Evolutionary conservation across 2,888 invertebrate genomes (phyloP).

Genomic region (Cremastinae sp.): DNA sequence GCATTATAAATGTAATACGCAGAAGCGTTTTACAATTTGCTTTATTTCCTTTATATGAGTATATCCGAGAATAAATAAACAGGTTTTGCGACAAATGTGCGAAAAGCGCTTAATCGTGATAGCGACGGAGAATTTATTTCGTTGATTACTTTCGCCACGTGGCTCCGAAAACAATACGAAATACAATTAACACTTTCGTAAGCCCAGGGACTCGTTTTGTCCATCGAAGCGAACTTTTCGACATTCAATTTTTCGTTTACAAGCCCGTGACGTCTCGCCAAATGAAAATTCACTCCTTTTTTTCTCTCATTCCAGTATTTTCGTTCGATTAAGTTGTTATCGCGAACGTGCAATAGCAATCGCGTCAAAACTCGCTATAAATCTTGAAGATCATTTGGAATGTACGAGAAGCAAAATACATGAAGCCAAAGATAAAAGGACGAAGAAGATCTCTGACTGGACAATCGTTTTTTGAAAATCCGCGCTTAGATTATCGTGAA

Average conservation of each 20-base stretch:
- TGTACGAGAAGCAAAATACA: background rate
- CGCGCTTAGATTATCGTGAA: slow-evolving; percentile 41
- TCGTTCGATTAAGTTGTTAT: too few relatives aligned
- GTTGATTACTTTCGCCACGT: slow-evolving; percentile 44
- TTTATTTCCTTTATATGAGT: slow-evolving; percentile 8
- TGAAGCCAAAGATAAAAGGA: too few relatives aligned
- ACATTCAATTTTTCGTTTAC: too few relatives aligned
- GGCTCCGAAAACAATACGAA: slow-evolving; percentile 18
- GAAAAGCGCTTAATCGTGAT: too few relatives aligned
- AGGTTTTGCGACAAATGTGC: too few relatives aligned
- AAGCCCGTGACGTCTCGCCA: too few relatives aligned
- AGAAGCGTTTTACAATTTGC: slow-evolving; percentile 11
- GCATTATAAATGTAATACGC: background rate
- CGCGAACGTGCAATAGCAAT: background rate
- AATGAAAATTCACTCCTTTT: too few relatives aligned
- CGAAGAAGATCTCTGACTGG: background rate
- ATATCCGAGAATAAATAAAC: slow-evolving; percentile 4
- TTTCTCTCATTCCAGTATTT: too few relatives aligned
- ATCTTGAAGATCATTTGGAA: slow-evolving; percentile 14
- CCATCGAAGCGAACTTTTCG: slow-evolving; percentile 18
- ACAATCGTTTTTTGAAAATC: slow-evolving; percentile 5
- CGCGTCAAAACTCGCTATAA: too few relatives aligned
- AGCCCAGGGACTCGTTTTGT: slow-evolving; percentile 5
- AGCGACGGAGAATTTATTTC: slow-evolving; percentile 8
- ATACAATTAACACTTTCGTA: slow-evolving; percentile 29